A percentile compares a stretch with the other conserved stretches of the same genome.
These are phyloP conservation scores for Drosophila pallidifrons DNA, from an alignment of 1,140 invertebrate species.

Conservation along the genomic window DNA sequence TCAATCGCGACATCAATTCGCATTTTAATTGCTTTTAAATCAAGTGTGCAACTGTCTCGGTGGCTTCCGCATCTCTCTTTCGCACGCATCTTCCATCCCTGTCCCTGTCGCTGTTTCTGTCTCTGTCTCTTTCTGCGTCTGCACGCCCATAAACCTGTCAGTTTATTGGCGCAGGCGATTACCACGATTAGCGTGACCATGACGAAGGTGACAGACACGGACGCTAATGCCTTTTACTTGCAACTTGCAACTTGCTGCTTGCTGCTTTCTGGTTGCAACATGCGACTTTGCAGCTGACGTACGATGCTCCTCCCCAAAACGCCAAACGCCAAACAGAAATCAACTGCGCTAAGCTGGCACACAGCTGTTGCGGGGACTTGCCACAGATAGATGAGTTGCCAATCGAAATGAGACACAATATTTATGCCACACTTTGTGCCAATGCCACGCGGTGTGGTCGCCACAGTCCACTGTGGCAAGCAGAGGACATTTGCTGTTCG, in stretches of 20 bases:
- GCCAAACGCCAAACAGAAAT: background rate
- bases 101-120: background rate
- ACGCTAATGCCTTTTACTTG: conserved; percentile 82
- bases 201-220: conserved; percentile 82
- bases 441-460: conserved; percentile 59
- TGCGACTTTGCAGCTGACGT: background rate
- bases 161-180: conserved; percentile 80
- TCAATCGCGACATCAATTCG: conserved; percentile 78
- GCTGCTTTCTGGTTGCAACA: no score
- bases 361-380: conserved; percentile 4
- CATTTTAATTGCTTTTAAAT: conserved; percentile 82
- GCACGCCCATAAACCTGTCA: conserved; percentile 75
- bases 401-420: conserved; percentile 69
- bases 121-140: conserved; percentile 7
- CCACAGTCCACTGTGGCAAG: background rate
- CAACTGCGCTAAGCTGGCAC: background rate
- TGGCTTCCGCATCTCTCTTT: conserved; percentile 16
- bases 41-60: conserved; percentile 43
- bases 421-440: conserved; percentile 70
- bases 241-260: background rate
- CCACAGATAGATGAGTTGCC: conserved; percentile 66
- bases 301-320: background rate
- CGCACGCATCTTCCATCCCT: background rate
- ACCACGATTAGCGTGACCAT: conserved; percentile 82
- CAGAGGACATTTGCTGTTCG: conserved; percentile 55